Evolutionary conservation across 2,888 invertebrate genomes (phyloP), one percentile per base, ranked within the genome.

Genomic region (Timandra comae): DNA sequence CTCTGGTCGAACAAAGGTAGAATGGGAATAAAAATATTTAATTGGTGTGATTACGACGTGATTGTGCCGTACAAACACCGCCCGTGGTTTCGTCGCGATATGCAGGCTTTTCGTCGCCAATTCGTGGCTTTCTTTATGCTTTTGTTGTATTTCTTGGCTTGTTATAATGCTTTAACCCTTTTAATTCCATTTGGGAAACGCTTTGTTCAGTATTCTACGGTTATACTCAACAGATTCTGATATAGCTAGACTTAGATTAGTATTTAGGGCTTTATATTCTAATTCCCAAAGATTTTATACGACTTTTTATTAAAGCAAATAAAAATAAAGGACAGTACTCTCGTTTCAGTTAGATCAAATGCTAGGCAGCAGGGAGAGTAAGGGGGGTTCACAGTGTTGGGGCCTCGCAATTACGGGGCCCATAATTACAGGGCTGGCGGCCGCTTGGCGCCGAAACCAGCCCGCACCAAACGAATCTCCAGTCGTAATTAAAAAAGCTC

Each of bases 401-500:
- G 16, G 72, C 66, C 73, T 68, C 76, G 81, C 82, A 82, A 86
- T 86, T 86, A 86, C 74, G 66, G 73, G 70, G 60, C 65, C 68
- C 81, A 75, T 86, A 86, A 86, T 86, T 86, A 86, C 78, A 86
- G 86, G 82, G 84, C 80, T 63, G 59, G 67, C 67, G 54, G 58
- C 69, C 75, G 78, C 72, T 67, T 75, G 76, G 78, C 80, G 81
- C 81, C 82, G 74, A 80, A 71, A 76, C 77, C 71, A 70, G 68
- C 68, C 67, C 68, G 68, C 63, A 64, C 64, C 57, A 66, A 64
- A 70, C 70, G 69, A 77, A 75, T 76, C 79, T 76, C 71, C 77
- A 64, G 74, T 69, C 79, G 70, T 84, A 85, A 85, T 85, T 85
- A 85, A 85, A 84, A 85, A 84, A 75, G 77, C 72, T 84, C 82